Conservation (phyloP, 2,888 invertebrate genomes). For the Lochmaea crataegi region DNA sequence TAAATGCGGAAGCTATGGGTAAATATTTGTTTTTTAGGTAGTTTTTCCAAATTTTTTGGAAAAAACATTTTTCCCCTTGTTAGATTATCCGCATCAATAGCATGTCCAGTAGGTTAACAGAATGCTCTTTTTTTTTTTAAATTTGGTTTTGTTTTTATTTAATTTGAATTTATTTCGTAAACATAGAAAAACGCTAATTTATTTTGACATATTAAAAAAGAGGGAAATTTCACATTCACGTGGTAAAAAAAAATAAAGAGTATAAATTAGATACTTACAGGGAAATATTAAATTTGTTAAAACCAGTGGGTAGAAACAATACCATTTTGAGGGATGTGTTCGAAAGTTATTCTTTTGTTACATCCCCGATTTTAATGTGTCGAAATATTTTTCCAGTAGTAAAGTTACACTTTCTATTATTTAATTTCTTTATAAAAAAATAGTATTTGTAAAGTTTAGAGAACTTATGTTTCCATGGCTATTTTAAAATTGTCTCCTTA, state of each 20-base stretch:
- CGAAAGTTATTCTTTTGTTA: too few relatives aligned
- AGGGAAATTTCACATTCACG: too few relatives aligned
- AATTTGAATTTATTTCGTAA: not conserved
- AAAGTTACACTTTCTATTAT: too few relatives aligned
- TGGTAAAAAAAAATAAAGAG: too few relatives aligned
- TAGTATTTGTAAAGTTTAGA: not conserved
- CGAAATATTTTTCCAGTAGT: not conserved
- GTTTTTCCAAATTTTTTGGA: not conserved
- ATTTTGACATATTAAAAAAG: slow-evolving; percentile 2
- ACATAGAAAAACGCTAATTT: not conserved
- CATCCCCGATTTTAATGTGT: not conserved
- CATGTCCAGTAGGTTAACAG: not conserved
- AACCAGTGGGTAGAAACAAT: too few relatives aligned
- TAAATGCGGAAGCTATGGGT: slow-evolving; percentile 19
- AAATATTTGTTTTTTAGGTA: slow-evolving; percentile 12
- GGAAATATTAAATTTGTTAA: too few relatives aligned
- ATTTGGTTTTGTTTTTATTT: not conserved
- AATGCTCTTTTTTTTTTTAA: not conserved
- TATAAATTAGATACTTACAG: too few relatives aligned
- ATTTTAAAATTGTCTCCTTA: slow-evolving; percentile 4
- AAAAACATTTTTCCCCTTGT: not conserved
- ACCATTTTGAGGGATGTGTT: too few relatives aligned
- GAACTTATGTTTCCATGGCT: not conserved
- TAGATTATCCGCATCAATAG: slow-evolving; percentile 1
- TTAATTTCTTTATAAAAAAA: too few relatives aligned